Conservation (phyloP, 2,888 invertebrate species). For the Smittia sp. region DNA sequence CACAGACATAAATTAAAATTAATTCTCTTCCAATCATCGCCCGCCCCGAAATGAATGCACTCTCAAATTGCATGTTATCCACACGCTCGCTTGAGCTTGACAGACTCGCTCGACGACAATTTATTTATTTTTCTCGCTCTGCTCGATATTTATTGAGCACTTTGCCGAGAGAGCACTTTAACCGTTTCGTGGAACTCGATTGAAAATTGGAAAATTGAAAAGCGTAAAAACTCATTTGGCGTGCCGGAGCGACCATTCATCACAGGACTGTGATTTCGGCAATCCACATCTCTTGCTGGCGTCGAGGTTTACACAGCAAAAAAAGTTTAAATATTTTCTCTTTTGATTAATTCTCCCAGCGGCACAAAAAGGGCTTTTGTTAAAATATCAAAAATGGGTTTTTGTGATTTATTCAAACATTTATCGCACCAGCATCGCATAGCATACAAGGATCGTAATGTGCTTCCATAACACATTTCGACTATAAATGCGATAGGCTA, state of each 20-base stretch:
- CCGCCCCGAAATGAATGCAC: background rate
- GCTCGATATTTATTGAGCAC: constrained; percentile 11
- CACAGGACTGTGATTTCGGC: background rate
- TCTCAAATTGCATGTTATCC: background rate
- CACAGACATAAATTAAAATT: constrained; percentile 1
- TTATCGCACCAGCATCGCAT: background rate
- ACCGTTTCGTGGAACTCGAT: background rate
- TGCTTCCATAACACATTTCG: background rate
- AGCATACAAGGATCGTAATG: background rate
- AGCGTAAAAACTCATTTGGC: constrained; percentile 1
- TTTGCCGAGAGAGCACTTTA: background rate
- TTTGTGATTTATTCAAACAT: constrained; percentile 4
- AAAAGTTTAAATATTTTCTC: background rate
- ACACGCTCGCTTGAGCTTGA: background rate
- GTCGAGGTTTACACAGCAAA: background rate
- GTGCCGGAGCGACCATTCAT: background rate
- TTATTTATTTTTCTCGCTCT: background rate
- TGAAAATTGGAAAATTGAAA: constrained; percentile 31
- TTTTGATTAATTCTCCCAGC: background rate
- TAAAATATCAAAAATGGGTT: background rate
- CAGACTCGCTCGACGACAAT: constrained; percentile 9
- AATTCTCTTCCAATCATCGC: constrained; percentile 3
- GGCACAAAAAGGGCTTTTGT: constrained; percentile 1
- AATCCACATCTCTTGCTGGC: too few species aligned
- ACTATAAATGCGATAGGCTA: background rate